Evolutionary conservation across 2,113 vertebrate species (phyloP).

Genomic region (Symphodus melops): DNA sequence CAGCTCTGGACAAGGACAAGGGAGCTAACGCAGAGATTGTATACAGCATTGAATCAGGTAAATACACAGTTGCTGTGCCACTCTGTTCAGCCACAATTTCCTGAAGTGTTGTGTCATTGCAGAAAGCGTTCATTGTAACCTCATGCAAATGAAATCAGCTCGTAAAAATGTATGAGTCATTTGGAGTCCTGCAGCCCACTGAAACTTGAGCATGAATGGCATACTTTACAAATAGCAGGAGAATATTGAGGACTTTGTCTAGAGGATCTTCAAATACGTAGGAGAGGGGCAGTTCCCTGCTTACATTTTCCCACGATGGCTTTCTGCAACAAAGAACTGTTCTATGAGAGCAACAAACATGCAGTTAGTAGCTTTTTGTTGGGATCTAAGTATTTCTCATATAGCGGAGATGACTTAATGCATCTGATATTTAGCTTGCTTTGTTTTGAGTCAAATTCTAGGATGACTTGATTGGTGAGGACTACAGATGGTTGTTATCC

Average conservation of each 20-base stretch:
- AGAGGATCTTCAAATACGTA: constrained; percentile 56
- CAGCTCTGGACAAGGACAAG: constrained; percentile 95
- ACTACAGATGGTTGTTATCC: no score
- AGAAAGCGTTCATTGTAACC: constrained; percentile 48
- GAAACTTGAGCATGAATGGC: constrained; percentile 75
- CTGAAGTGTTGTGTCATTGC: background rate
- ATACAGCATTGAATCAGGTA: constrained; percentile 97
- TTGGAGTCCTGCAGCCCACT: constrained; percentile 63
- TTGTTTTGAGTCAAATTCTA: constrained; percentile 74
- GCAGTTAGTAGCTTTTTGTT: constrained; percentile 54
- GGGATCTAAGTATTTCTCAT: constrained; percentile 84
- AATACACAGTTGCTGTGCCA: background rate
- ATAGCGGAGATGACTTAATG: constrained; percentile 81
- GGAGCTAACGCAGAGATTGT: constrained; percentile 91
- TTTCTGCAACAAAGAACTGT: constrained; percentile 76
- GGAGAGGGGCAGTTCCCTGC: constrained; percentile 58
- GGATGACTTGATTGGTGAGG: no score
- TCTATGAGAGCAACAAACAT: constrained; percentile 77
- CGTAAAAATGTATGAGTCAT: constrained; percentile 75
- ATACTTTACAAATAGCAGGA: constrained; percentile 64
- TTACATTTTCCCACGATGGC: constrained; percentile 79
- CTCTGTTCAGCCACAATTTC: constrained; percentile 1
- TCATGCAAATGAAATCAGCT: constrained; percentile 52
- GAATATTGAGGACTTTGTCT: constrained; percentile 69
- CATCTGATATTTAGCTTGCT: constrained; percentile 81